phyloP scores from a whole-genome alignment of 37 sponge, comb jelly and placozoan genomes.

The Cliona cf. orientalis region DNA sequence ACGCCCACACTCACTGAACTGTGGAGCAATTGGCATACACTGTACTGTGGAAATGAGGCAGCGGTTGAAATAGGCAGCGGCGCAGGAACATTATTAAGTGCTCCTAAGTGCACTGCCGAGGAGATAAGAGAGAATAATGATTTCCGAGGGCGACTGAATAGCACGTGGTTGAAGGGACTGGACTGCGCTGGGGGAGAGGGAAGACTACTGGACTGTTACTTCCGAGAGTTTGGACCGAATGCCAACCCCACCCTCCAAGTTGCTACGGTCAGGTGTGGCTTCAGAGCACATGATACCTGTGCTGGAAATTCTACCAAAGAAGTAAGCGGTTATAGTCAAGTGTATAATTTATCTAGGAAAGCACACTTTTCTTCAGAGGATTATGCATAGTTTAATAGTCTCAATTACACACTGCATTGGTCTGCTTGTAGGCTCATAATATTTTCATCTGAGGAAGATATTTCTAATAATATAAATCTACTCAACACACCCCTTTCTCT shows the following conservation, averaged over 20 bases:
- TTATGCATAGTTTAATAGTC: too few species aligned
- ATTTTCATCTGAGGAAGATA: too few species aligned
- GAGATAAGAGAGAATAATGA: constrained; percentile 2
- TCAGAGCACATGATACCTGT: constrained; percentile 42
- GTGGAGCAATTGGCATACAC: constrained; percentile 35
- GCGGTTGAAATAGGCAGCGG: not conserved
- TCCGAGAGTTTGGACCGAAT: constrained; percentile 19
- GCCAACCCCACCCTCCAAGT: constrained; percentile 12
- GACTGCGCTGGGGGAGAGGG: constrained; percentile 56
- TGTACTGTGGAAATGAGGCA: not conserved
- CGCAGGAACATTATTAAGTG: not conserved
- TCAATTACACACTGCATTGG: too few species aligned
- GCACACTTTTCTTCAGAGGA: too few species aligned
- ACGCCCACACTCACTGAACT: constrained; percentile 25
- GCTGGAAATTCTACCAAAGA: not conserved
- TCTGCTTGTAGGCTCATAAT: too few species aligned
- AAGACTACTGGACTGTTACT: constrained; percentile 49
- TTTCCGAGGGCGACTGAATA: not conserved
- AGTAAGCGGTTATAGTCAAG: too few species aligned
- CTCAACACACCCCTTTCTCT: too few species aligned
- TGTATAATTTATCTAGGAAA: too few species aligned
- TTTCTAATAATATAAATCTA: too few species aligned
- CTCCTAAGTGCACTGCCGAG: not conserved
- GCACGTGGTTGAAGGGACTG: constrained; percentile 16
- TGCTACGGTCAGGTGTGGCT: constrained; percentile 75